These are phyloP conservation scores for Phymatocera aterrima DNA, from an alignment of 2,888 invertebrate species.

Conservation along the genomic window DNA sequence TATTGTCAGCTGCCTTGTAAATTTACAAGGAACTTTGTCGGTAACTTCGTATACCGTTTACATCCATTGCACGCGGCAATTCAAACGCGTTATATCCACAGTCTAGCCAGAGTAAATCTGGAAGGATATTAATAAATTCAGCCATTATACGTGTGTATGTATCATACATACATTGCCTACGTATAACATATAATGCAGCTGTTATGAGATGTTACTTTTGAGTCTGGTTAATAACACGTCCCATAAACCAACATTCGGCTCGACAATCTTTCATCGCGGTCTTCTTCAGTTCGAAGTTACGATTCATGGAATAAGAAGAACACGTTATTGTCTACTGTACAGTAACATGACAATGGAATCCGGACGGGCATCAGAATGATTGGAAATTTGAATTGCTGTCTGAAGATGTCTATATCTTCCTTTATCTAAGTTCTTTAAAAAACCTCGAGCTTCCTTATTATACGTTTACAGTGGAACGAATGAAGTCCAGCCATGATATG, in stretches of 20 bases:
- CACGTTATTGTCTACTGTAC: no score
- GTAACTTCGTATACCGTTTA: not conserved
- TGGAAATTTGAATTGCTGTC: no score
- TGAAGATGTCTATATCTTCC: no score
- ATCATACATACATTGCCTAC: no score
- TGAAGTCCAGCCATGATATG: no score
- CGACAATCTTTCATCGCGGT: not conserved
- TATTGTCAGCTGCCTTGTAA: not conserved
- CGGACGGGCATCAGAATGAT: no score
- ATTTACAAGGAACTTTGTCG: not conserved
- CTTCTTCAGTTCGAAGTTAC: no score
- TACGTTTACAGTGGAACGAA: no score
- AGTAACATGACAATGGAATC: no score
- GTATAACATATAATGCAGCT: not conserved
- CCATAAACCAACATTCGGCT: not conserved
- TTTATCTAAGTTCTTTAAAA: no score
- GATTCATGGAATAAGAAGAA: no score
- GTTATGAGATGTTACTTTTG: not conserved
- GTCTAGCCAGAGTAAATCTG: not conserved
- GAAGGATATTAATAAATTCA: slow-evolving; percentile 29
- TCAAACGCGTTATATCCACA: not conserved
- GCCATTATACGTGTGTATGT: slow-evolving; percentile 4
- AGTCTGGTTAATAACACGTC: not conserved
- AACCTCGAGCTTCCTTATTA: no score
- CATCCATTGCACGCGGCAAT: not conserved